Percentiles rank a stretch among this genome's conserved stretches.
phyloP scores from a whole-genome alignment of 1,140 invertebrate genomes.

The Rhagoletis zephyria region DNA sequence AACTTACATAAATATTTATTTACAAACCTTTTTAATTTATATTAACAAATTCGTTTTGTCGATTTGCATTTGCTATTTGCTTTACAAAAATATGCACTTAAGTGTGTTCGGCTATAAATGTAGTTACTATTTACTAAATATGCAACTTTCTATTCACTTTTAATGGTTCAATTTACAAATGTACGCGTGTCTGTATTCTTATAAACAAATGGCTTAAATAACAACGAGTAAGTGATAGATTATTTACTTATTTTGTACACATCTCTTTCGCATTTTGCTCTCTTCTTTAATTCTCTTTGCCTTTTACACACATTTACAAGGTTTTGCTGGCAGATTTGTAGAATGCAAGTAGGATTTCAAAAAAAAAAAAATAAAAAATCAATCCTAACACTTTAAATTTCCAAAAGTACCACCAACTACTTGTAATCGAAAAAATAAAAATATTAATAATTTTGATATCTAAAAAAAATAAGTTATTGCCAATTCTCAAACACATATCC shows the following conservation, averaged over 20 bases:
- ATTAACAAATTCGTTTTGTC: too few relatives aligned
- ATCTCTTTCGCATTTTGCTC: not conserved
- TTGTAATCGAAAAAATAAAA: not conserved
- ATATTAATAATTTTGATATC: not conserved
- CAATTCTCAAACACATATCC: slow-evolving; percentile 33
- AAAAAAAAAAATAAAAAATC: not conserved
- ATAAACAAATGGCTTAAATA: slow-evolving; percentile 54
- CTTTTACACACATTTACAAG: not conserved
- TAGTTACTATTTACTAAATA: not conserved
- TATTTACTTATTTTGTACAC: slow-evolving; percentile 11
- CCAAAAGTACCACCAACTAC: slow-evolving; percentile 16
- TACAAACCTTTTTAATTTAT: not conserved
- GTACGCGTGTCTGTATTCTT: slow-evolving; percentile 6
- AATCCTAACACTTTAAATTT: not conserved
- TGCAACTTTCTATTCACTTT: not conserved
- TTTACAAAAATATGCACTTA: slow-evolving; percentile 6
- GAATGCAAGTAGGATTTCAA: slow-evolving; percentile 14
- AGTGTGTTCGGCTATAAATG: not conserved
- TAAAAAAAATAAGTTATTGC: slow-evolving; percentile 35
- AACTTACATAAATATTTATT: not conserved
- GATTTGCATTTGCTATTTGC: slow-evolving; percentile 1
- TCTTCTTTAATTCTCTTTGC: not conserved
- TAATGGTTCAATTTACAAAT: slow-evolving; percentile 18
- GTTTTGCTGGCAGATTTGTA: slow-evolving; percentile 12
- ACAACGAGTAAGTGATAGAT: slow-evolving; percentile 40